phyloP scores from a whole-genome alignment of 2,888 invertebrate genomes.

The Cataglyphis rosenhaueri region DNA sequence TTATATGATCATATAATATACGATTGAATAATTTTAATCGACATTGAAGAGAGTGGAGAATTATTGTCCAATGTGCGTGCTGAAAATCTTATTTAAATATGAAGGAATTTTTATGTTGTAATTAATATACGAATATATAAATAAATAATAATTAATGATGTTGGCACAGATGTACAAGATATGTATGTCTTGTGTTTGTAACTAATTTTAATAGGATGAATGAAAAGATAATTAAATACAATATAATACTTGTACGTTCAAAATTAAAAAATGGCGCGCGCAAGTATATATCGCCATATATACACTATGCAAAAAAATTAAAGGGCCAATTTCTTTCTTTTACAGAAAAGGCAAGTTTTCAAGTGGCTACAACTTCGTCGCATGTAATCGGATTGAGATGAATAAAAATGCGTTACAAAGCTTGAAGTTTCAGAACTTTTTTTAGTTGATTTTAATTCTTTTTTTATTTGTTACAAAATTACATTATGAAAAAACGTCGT shows the following conservation, averaged over 20 bases:
- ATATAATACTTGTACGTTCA: not conserved
- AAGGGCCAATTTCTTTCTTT: no score
- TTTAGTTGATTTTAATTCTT: no score
- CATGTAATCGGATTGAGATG: no score
- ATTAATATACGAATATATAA: slow-evolving; percentile 1
- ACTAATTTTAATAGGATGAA: not conserved
- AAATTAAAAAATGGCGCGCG: not conserved
- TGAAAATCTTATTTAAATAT: slow-evolving; percentile 1
- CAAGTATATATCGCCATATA: not conserved
- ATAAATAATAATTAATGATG: not conserved
- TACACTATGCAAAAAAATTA: not conserved
- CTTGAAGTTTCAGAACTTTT: no score
- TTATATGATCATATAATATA: not conserved
- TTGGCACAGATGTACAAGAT: slow-evolving; percentile 22
- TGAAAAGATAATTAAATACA: slow-evolving; percentile 18
- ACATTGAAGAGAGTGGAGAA: not conserved
- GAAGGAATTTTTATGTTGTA: not conserved
- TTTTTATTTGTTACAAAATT: no score
- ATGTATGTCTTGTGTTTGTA: not conserved
- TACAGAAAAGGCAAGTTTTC: no score
- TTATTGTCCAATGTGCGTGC: slow-evolving; percentile 29
- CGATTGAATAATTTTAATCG: slow-evolving; percentile 5
- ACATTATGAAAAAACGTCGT: no score
- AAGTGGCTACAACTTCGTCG: no score
- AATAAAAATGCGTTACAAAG: no score